Evolutionary conservation across 2,113 vertebrate genomes (phyloP).

Genomic region (Furnarius figulus): DNA sequence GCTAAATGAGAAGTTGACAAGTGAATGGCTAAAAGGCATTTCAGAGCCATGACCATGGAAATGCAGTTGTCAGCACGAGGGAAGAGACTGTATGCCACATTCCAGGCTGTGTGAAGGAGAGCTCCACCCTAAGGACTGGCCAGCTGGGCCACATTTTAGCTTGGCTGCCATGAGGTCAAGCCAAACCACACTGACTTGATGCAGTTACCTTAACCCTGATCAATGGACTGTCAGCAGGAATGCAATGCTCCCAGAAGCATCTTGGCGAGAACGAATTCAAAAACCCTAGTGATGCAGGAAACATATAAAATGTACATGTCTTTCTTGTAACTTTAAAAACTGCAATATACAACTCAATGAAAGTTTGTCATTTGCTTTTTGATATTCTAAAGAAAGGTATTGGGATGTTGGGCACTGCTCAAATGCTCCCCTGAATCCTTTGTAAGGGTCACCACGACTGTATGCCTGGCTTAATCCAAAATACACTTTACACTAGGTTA

Average conservation of each 20-base stretch:
- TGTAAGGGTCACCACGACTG: neutral
- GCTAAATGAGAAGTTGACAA: neutral
- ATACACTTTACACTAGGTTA: accelerated
- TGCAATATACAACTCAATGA: neutral
- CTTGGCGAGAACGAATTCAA: neutral
- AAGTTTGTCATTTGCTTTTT: neutral
- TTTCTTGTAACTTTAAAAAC: neutral
- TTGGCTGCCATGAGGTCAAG: neutral
- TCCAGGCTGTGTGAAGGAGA: neutral
- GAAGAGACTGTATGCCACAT: neutral
- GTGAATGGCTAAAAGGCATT: neutral
- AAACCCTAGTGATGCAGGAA: neutral
- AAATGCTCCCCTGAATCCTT: neutral
- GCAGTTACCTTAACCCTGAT: neutral
- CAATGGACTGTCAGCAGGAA: neutral
- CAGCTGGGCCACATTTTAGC: neutral
- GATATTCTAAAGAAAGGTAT: neutral
- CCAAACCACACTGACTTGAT: neutral
- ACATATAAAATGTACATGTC: neutral
- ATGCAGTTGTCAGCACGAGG: neutral
- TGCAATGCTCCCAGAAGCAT: neutral
- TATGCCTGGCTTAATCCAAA: neutral
- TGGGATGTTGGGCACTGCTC: neutral
- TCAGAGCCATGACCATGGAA: neutral
- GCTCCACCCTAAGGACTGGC: neutral